A percentile compares a stretch with the other conserved stretches of the same genome.
Conservation (phyloP, 1,140 invertebrate species). For the Hylyphantes graminicola region DNA sequence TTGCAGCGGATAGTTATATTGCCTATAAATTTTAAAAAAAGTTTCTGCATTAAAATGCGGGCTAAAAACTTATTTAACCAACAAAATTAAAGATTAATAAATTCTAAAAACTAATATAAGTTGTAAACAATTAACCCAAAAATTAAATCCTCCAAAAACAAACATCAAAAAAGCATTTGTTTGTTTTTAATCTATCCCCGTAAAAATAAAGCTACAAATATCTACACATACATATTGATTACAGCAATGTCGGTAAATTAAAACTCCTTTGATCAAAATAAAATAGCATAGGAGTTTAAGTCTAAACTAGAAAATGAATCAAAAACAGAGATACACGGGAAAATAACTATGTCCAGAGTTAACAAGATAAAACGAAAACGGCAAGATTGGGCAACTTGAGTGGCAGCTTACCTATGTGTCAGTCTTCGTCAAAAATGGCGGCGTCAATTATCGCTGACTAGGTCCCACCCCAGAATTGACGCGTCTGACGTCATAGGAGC, state of each 20-base stretch:
- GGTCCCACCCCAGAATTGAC: slow-evolving; percentile 64
- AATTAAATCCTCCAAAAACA: too few relatives aligned
- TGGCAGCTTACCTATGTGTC: slow-evolving; percentile 65
- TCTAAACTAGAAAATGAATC: not conserved
- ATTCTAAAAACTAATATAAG: too few relatives aligned
- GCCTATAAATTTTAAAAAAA: too few relatives aligned
- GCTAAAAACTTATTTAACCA: too few relatives aligned
- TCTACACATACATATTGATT: slow-evolving; percentile 45
- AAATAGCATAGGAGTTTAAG: too few relatives aligned
- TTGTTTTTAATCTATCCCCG: not conserved
- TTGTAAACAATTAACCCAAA: too few relatives aligned
- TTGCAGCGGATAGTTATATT: too few relatives aligned
- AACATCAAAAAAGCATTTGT: not conserved
- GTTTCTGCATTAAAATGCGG: too few relatives aligned
- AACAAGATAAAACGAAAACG: slow-evolving; percentile 41
- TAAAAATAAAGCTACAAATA: slow-evolving; percentile 51
- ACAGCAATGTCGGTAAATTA: slow-evolving; percentile 15
- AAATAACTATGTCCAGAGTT: slow-evolving; percentile 24
- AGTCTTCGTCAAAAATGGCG: slow-evolving; percentile 65
- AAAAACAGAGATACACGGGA: not conserved
- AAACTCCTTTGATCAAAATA: slow-evolving; percentile 12
- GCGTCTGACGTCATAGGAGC: slow-evolving; percentile 62
- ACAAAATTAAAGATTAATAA: too few relatives aligned
- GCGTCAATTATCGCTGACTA: slow-evolving; percentile 63
- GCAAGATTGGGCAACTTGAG: slow-evolving; percentile 58